phyloP scores from a whole-genome alignment of 2,797 vertebrate species.

The Enteromius radiatus region DNA sequence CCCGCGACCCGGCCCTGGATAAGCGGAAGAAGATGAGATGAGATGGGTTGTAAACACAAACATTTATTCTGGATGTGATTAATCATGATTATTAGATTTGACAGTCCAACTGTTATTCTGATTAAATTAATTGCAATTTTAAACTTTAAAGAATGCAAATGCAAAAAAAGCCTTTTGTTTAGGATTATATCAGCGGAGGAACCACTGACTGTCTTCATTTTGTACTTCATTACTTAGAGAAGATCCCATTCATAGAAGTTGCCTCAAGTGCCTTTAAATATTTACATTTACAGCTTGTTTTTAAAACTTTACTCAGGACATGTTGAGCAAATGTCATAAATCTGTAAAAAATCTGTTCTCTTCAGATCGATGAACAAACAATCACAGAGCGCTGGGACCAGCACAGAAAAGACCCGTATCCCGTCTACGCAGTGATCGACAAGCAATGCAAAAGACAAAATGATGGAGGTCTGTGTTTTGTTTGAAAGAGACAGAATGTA shows the following conservation, averaged over 20 bases:
- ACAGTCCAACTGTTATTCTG: too few relatives aligned
- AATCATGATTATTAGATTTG: too few relatives aligned
- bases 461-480: background rate
- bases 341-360: background rate
- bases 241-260: too few relatives aligned
- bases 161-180: background rate
- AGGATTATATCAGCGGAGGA: background rate
- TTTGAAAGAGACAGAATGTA: background rate
- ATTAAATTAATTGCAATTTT: background rate
- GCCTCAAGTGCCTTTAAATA: background rate
- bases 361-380: slow-evolving; percentile 19
- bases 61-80: too few relatives aligned
- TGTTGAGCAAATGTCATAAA: background rate
- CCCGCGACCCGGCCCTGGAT: too few relatives aligned
- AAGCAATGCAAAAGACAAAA: background rate
- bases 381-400: background rate
- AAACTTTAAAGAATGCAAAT: too few relatives aligned
- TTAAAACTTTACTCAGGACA: background rate
- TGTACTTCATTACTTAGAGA: too few relatives aligned
- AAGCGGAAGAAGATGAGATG: too few relatives aligned
- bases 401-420: slow-evolving; percentile 26
- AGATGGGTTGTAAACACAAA: too few relatives aligned
- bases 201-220: background rate
- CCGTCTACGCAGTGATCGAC: slow-evolving; percentile 31
- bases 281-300: background rate